Base-by-base conservation (phyloP, 2,888 invertebrate species). In the Subacronicta megacephala region DNA sequence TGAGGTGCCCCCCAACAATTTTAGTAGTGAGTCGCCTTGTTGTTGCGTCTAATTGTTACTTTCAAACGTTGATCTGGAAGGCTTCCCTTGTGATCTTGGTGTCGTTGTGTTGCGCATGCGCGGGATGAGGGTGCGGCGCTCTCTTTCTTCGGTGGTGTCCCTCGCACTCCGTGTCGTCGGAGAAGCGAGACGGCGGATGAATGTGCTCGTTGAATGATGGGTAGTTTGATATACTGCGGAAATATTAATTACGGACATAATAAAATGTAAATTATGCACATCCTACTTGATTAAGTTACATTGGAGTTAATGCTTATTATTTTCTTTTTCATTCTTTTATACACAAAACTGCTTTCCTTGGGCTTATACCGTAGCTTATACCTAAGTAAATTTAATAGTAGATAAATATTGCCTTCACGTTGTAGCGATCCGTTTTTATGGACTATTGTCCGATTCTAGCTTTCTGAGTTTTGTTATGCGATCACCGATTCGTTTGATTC, bases 151-250 rank as follows among this genome's bases (percentile, higher is more conserved):
- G 84, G 68, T 86, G 90, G 79, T 90, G 95, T 0, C 84, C 91
- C 84, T 95, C 95, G 90, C 95, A 95, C 81, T 95, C 95, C 52
- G 95, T 95, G 86, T 95, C 95, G 95, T 98, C 98, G 78, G 97
- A 97, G 95, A 98, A 98, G 71, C 97, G 96, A 82, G 97, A 96
- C 82, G 98, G 97, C 81, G 97, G 98, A 94, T 98, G 97, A 84
- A 97, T 97, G 90, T 97, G 96, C 83, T 97, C 97, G 95, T 96
- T 97, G 95, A 96, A 97, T 90, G 96, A 97, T 80, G 96, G 96
- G 91, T 96, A 96, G 90, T 96, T 96, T 77, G 96, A 96, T 95
- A 96, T 96, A 94, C 96, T 96, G 94, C 9, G 42, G 53, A 63
- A 15, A 3, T n/a, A n/a, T n/a, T 31, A 5, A 31, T 31, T 31